Evolutionary conservation across 1,140 invertebrate genomes (phyloP), one percentile per base, ranked within the genome.

Genomic region (Bathynomus jamesi): DNA sequence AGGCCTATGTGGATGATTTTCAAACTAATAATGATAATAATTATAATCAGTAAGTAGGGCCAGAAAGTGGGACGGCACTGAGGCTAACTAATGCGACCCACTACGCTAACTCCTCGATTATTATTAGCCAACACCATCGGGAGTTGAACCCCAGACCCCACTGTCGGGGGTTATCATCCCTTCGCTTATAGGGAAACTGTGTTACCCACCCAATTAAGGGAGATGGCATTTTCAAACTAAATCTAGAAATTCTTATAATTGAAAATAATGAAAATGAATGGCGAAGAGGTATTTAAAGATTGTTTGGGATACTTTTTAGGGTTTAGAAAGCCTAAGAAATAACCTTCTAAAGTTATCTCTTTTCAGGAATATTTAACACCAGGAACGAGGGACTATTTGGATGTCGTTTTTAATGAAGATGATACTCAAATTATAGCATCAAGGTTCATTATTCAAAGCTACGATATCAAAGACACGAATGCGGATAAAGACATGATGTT

Each of bases 401-500:
- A 98, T 80, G 89, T 97, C 0, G 90, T 89, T 76, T 93, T 95
- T 73, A 91, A 93, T 75, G 86, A 91, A 8, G 84, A 87, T 17
- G 86, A 87, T 0, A 87, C 89, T 21, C 85, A 86, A 71, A 94
- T 96, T 10, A 81, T 91, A 0, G 92, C 90, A 0, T 93, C 91
- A 17, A 84, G 94, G 67, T 95, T 94, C 80, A 81, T 96, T 17
- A 90, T 96, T 65, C 93, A 96, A 82, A 91, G 92, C 0, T 88
- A 92, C 0, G 93, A 95, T 78, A 91, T 96, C 11, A 91, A 88
- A 30, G 91, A 93, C 40, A 93, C 92, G 0, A 94, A 94, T 80
- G 89, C 91, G 72, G 94, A 96, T 79, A 94, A 93, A 78, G 91
- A 94, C 74, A 95, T 98, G 89, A 91, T 94, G 0, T 87, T 87